Base-by-base conservation (phyloP, 2,797 vertebrate species). In the Rhynchotus rufescens region DNA sequence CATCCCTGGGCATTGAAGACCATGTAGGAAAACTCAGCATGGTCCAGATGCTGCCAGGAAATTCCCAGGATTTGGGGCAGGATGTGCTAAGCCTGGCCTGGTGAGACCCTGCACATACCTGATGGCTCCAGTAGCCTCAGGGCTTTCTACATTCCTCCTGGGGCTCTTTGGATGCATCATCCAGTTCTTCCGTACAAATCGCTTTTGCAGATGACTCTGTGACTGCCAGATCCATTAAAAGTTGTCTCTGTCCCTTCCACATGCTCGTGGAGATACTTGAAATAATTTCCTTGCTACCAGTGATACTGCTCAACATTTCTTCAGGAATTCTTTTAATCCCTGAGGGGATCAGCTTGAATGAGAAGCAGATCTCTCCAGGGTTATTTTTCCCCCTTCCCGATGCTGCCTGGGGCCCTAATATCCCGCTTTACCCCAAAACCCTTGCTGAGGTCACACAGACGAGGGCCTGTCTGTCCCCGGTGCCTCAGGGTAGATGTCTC, bases 171-270 rank as follows among this genome's bases (percentile, higher is more conserved):
- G 56, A 86, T 34, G 45, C 78, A 75, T 81, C 0, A 0, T 44
- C 52, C 28, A 15, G 34, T 56, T 89, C 61, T 76, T 68, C n/a
- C n/a, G 42, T 80, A 34, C 12, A 82, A 47, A 86, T 87, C 59
- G 20, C 13, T 92, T 86, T 88, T 81, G 66, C 84, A 79, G 84
- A 47, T 81, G 40, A 65, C 36, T 85, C 56, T 38, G 60, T 54
- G 40, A 69, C 81, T 94, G 86, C 60, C 64, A 74, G 49, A 67
- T 59, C 74, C 74, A 87, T 93, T 92, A 61, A 67, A 90, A 94
- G 6, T 74, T 61, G 42, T 67, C 71, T 78, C 88, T 84, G 36
- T 44, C 67, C 47, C 56, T 89, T 80, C 40, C 71, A 79, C 69
- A 76, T 15, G 12, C 44, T 86, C 84, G 59, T 34, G 67, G 66